phyloP scores from a whole-genome alignment of 2,888 invertebrate species.

The Pomacea canaliculata region DNA sequence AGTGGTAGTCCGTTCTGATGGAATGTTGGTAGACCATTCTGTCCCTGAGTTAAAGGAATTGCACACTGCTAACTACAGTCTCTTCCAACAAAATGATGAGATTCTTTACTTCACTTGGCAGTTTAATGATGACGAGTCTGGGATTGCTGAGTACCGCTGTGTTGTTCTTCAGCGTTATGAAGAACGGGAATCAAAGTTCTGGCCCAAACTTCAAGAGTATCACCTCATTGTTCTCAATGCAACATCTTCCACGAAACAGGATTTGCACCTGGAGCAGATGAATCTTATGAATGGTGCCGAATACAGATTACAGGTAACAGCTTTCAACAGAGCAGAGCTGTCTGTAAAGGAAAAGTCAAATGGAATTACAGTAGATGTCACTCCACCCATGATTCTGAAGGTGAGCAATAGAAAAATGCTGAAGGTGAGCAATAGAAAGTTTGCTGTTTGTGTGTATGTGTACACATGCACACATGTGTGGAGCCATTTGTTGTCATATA shows the following conservation, averaged over 20 bases:
- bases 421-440: background rate
- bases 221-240: conserved; percentile 1
- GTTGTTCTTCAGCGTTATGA: background rate
- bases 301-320: conserved; percentile 36
- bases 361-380: conserved; percentile 49
- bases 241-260: conserved; percentile 1
- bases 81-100: conserved; percentile 12
- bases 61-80: conserved; percentile 4
- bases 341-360: conserved; percentile 39
- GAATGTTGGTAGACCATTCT: conserved; percentile 16
- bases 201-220: conserved; percentile 3
- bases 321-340: conserved; percentile 34
- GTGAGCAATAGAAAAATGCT: background rate
- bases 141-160: conserved; percentile 26
- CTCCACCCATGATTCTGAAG: conserved; percentile 41
- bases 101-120: conserved; percentile 26
- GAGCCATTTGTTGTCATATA: too few species aligned
- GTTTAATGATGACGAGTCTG: conserved; percentile 23
- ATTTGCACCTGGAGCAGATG: background rate
- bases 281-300: conserved; percentile 31
- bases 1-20: conserved; percentile 10
- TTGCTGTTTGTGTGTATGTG: conserved; percentile 4
- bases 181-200: conserved; percentile 9
- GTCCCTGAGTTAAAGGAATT: conserved; percentile 12
- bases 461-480: too few species aligned